A percentile compares a stretch with the other conserved stretches of the same genome.
Conservation (phyloP, 2,888 invertebrate genomes). For the Chironomus tentans region DNA sequence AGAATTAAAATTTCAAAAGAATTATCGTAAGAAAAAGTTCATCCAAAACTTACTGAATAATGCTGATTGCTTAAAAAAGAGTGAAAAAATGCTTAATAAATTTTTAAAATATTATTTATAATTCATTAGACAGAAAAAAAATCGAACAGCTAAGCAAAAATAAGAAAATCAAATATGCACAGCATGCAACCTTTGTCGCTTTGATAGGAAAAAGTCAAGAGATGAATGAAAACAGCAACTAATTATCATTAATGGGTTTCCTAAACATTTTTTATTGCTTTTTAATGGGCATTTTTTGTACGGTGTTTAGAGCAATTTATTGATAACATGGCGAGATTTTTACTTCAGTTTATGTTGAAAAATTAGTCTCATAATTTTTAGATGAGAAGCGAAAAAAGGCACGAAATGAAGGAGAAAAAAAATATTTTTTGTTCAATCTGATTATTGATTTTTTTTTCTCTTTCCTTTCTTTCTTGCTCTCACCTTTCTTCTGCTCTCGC, state of each 20-base stretch:
- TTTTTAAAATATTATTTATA: too few relatives aligned
- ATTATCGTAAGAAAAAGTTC: too few relatives aligned
- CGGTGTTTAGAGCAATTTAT: not conserved
- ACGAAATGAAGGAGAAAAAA: not conserved
- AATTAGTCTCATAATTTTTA: not conserved
- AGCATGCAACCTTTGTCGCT: conserved; percentile 15
- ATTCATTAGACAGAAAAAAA: too few relatives aligned
- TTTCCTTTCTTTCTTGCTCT: not conserved
- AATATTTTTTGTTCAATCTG: not conserved
- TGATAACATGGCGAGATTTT: not conserved
- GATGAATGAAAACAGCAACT: conserved; percentile 9
- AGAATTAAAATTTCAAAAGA: too few relatives aligned
- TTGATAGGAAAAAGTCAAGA: not conserved
- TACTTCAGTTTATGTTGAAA: not conserved
- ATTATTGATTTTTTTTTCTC: not conserved
- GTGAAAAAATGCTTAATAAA: too few relatives aligned
- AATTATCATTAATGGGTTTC: conserved; percentile 5
- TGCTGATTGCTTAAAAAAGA: too few relatives aligned
- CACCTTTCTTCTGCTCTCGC: not conserved
- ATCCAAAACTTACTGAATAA: too few relatives aligned
- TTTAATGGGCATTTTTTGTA: not conserved
- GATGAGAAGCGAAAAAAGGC: not conserved
- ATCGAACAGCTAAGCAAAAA: not conserved
- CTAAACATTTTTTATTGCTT: conserved; percentile 9
- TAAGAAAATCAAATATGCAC: conserved; percentile 17